A percentile compares a stretch with the other conserved stretches of the same genome.
These are phyloP conservation scores for Toxotes jaculatrix DNA, from an alignment of 2,113 vertebrate species.

Conservation along the genomic window DNA sequence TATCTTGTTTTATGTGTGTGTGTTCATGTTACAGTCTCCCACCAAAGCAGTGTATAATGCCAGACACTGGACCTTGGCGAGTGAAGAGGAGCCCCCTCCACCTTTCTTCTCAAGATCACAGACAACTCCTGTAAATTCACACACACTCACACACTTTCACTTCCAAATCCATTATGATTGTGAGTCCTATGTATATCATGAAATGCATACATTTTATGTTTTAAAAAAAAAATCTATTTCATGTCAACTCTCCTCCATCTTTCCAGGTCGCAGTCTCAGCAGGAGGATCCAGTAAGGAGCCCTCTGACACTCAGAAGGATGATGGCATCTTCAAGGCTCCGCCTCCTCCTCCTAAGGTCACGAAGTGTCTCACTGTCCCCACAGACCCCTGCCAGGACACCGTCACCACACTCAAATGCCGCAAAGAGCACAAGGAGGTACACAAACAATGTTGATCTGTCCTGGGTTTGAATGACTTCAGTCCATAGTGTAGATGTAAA, in stretches of 20 bases:
- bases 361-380: slow-evolving; percentile 94
- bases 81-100: slow-evolving; percentile 89
- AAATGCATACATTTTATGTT: too few species aligned
- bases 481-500: neutral
- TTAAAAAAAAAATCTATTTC: too few species aligned
- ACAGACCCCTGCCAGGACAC: slow-evolving; percentile 97
- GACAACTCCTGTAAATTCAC: slow-evolving; percentile 82
- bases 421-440: slow-evolving; percentile 99
- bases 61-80: slow-evolving; percentile 93
- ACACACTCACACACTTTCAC: neutral
- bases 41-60: slow-evolving; percentile 99
- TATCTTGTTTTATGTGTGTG: slow-evolving; percentile 21
- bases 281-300: slow-evolving; percentile 86
- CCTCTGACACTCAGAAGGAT: slow-evolving; percentile 87
- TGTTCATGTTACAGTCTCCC: slow-evolving; percentile 87
- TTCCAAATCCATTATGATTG: neutral
- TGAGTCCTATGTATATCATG: neutral
- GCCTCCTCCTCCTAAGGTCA: slow-evolving; percentile 96
- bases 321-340: slow-evolving; percentile 97
- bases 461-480: neutral
- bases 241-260: accelerated
- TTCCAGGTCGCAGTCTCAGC: slow-evolving; percentile 86
- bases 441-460: accelerated
- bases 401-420: slow-evolving; percentile 96
- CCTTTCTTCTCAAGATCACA: slow-evolving; percentile 85